Base-by-base conservation (phyloP, 2,797 vertebrate genomes). In the Brachymystax lenok region DNA sequence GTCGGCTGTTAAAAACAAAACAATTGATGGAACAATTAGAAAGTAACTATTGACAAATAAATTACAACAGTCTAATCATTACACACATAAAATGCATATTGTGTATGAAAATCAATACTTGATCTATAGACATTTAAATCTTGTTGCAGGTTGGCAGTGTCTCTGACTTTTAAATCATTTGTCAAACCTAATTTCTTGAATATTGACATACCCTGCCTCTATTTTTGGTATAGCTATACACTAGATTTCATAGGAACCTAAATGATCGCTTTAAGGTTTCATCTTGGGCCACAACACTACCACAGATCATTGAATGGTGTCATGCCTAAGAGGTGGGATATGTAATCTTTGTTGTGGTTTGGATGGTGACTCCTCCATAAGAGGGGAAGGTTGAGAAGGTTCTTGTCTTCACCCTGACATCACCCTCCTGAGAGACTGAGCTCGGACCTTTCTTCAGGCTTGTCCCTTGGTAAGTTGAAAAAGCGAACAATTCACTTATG, bases 281-380 rank as follows among this genome's bases (percentile, higher is more conserved):
- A 46, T 3, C 6, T 64, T 64, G 3, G 24, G 24, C 21, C 61
- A 13, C 10, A 27, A 27, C 21, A 24, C 21, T 63, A 27, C 61
- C 61, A 27, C 13, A 66, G 14, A 14, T 66, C 63, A 33, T 68
- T 8, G 10, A 17, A 33, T 7, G 14, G 28, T 1, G 10, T 5
- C 14, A 68, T 17, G 30, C 14, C 27, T 30, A 19, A 33, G 30
- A 68, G 16, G 73, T 52, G 4, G 56, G 71, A 40, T 56, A 51
- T 68, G 21, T 66, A 74, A 40, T 54, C 59, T 40, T 69, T 90
- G 85, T 89, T 90, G 79, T 89, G 83, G 79, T 80, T 84, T 40
- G 72, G 67, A 84, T 40, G 74, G 76, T 82, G 84, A 82, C 88
- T 91, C 89, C 80, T 75, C 80, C 83, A 92, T 88, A 87, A 88